phyloP scores from a whole-genome alignment of 2,888 invertebrate genomes.

The Eupithecia insigniata region DNA sequence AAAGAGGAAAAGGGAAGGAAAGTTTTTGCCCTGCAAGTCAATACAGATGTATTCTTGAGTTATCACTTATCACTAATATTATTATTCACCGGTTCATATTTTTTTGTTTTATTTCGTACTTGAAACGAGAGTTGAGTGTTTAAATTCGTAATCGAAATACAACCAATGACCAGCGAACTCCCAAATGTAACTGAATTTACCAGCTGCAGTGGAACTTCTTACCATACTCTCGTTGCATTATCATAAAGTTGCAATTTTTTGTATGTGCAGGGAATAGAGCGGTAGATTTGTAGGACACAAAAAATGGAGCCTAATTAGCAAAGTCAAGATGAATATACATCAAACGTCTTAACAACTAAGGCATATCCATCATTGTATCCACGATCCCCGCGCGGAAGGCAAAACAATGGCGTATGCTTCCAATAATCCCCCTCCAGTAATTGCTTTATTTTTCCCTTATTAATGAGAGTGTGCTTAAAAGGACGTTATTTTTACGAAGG shows the following conservation, averaged over 20 bases:
- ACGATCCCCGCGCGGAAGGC: background rate
- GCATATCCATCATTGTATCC: background rate
- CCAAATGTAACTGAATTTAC: background rate
- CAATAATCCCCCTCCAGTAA: constrained; percentile 21
- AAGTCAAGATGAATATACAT: background rate
- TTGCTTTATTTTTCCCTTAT: constrained; percentile 37
- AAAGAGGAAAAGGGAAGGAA: background rate
- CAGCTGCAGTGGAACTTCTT: background rate
- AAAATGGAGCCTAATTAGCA: background rate
- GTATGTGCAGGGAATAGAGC: background rate
- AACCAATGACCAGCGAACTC: background rate
- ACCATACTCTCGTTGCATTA: too few relatives aligned
- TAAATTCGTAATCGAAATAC: background rate
- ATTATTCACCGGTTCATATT: background rate
- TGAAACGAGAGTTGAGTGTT: too few relatives aligned
- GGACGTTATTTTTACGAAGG: constrained; percentile 38
- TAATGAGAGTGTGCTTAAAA: constrained; percentile 36
- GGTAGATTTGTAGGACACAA: too few relatives aligned
- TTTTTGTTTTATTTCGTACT: background rate
- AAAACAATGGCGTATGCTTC: background rate
- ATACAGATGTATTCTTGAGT: background rate
- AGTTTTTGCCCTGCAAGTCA: background rate
- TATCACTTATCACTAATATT: background rate
- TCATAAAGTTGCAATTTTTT: background rate
- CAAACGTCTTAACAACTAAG: background rate